Conservation (phyloP, 2,113 vertebrate species). For the Laticauda laticaudata region DNA sequence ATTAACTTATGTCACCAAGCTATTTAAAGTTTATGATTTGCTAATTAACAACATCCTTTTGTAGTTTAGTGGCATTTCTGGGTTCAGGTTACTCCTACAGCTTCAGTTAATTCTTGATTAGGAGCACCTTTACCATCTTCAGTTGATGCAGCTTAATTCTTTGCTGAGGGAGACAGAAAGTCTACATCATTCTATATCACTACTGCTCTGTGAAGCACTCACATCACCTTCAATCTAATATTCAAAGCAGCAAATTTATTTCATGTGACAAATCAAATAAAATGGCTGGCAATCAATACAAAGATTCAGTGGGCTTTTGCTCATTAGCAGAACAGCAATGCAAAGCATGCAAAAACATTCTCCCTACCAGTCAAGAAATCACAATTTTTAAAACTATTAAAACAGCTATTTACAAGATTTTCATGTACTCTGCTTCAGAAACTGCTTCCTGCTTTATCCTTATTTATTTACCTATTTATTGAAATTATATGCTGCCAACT, state of each 20-base stretch:
- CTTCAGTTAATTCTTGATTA: not conserved
- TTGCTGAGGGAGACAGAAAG: not conserved
- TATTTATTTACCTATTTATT: not conserved
- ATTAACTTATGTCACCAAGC: not conserved
- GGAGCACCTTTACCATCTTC: not conserved
- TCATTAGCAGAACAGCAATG: not conserved
- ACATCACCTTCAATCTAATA: not conserved
- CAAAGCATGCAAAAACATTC: not conserved
- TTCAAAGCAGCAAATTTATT: not conserved
- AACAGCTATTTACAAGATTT: not conserved
- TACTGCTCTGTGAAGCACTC: not conserved
- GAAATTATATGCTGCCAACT: not conserved
- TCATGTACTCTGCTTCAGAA: not conserved
- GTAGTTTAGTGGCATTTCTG: not conserved
- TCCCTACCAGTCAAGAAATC: not conserved
- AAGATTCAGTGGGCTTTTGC: not conserved
- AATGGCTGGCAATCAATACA: not conserved
- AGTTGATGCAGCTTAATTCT: not conserved
- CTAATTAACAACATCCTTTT: constrained; percentile 14
- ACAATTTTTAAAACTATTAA: not conserved
- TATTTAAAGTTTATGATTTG: not conserved
- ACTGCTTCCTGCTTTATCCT: not conserved
- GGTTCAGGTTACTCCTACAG: not conserved
- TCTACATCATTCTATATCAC: not conserved
- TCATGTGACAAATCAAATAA: not conserved